Evolutionary conservation across 2,888 invertebrate genomes (phyloP), one percentile per base, ranked within the genome.

Genomic region (Oligia strigilis): DNA sequence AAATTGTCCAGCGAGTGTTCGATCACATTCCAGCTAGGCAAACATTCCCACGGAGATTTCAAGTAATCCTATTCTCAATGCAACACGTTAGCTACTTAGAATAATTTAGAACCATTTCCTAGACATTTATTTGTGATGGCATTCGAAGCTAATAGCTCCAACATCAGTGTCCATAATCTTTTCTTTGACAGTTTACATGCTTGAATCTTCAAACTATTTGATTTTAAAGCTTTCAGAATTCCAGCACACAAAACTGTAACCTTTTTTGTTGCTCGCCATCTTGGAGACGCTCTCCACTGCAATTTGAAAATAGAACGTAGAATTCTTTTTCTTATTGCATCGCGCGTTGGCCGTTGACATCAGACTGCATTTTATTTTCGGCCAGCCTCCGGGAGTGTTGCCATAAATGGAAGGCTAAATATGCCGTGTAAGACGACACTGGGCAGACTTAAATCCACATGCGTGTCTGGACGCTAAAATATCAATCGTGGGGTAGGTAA

Each of bases 221-320:
- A 80, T 83, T 77, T 81, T 75, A 77, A 73, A 80, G 52, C 79
- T 73, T 81, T 87, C 82, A 72, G 77, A 89, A 87, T 90, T 84
- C 86, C 81, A 75, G 81, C 82, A 77, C 80, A 92, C 89, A 91
- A 82, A 91, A 92, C 90, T 84, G 89, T 92, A 92, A 91, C 90
- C 91, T 93, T 95, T 94, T 93, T 92, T 92, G 92, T 92, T 86
- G 87, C 77, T 89, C 91, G 92, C 91, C 93, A 90, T 91, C 91
- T 92, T 91, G 87, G 84, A 87, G 89, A 88, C 87, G 92, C 92
- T 92, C 93, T 92, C 92, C 93, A 92, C 92, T 94, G 95, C 95
- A 95, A 94, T 94, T 95, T 95, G 94, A 94, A 96, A 96, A 96
- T 96, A 96, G 96, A 96, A 94, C 89, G 85, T 77, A 78, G 89